A percentile compares a stretch with the other conserved stretches of the same genome.
phyloP scores from a whole-genome alignment of 2,888 invertebrate species.

The Drosophila borborema region DNA sequence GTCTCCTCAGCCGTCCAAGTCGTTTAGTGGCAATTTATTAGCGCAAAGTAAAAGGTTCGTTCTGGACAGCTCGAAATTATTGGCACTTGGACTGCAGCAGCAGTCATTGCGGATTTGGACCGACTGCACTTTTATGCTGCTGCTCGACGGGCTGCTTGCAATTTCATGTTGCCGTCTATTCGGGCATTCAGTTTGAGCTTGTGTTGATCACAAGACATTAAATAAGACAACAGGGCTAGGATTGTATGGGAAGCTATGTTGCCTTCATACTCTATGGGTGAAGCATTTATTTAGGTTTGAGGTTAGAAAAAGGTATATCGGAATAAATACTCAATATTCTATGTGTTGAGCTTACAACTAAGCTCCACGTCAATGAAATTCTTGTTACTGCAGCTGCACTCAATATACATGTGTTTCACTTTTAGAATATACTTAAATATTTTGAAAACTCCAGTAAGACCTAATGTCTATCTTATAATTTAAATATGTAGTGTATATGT shows the following conservation, averaged over 20 bases:
- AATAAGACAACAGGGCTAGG: conserved; percentile 56
- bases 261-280: conserved; percentile 25
- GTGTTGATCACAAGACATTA: conserved; percentile 54
- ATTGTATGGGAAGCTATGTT: conserved; percentile 11
- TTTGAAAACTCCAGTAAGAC: neutral
- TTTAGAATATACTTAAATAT: neutral
- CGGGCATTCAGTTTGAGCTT: conserved; percentile 44
- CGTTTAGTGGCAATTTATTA: conserved; percentile 77
- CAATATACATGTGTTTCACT: neutral
- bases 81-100: conserved; percentile 69
- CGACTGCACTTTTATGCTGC: conserved; percentile 25
- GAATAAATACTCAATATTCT: neutral
- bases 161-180: conserved; percentile 51
- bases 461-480: neutral
- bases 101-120: conserved; percentile 35
- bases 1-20: conserved; percentile 48
- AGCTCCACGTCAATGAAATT: neutral
- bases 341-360: neutral
- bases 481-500: no score
- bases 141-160: conserved; percentile 27
- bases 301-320: neutral
- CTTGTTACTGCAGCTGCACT: neutral
- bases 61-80: conserved; percentile 68
- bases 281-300: neutral
- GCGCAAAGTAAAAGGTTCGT: conserved; percentile 77